Conservation (phyloP, 1,140 invertebrate species). For the Agrilus planipennis region DNA sequence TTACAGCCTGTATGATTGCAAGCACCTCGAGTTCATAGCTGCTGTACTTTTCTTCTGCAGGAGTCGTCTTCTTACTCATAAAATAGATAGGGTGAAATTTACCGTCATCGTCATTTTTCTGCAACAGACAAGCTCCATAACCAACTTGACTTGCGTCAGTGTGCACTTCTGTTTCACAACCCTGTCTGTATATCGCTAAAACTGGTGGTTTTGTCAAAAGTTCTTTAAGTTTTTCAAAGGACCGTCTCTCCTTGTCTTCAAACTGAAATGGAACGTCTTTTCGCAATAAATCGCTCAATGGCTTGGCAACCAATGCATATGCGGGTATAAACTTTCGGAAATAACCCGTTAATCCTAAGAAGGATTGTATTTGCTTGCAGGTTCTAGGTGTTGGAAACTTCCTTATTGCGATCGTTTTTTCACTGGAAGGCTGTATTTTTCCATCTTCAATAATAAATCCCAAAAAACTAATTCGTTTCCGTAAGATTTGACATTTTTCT, state of each 20-base stretch:
- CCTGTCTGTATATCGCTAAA: constrained; percentile 26
- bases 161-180: constrained; percentile 24
- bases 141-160: constrained; percentile 17
- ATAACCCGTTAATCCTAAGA: constrained; percentile 10
- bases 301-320: constrained; percentile 21
- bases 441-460: not conserved
- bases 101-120: constrained; percentile 17
- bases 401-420: not conserved
- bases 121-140: constrained; percentile 24
- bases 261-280: constrained; percentile 20
- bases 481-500: too few relatives aligned
- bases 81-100: constrained; percentile 32
- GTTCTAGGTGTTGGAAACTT: constrained; percentile 1
- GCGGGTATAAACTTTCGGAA: constrained; percentile 28
- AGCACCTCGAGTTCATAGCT: constrained; percentile 36
- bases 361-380: constrained; percentile 1
- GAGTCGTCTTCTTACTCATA: constrained; percentile 27
- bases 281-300: constrained; percentile 21
- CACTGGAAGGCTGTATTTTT: not conserved
- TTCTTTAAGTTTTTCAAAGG: constrained; percentile 7
- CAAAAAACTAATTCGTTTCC: not conserved
- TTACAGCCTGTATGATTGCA: constrained; percentile 35
- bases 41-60: constrained; percentile 32
- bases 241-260: constrained; percentile 2
- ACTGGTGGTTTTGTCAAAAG: constrained; percentile 14